Percentiles rank a stretch among this genome's conserved stretches.
These are phyloP conservation scores for Helicoverpa zea DNA, from an alignment of 1,140 invertebrate species.

Conservation along the genomic window DNA sequence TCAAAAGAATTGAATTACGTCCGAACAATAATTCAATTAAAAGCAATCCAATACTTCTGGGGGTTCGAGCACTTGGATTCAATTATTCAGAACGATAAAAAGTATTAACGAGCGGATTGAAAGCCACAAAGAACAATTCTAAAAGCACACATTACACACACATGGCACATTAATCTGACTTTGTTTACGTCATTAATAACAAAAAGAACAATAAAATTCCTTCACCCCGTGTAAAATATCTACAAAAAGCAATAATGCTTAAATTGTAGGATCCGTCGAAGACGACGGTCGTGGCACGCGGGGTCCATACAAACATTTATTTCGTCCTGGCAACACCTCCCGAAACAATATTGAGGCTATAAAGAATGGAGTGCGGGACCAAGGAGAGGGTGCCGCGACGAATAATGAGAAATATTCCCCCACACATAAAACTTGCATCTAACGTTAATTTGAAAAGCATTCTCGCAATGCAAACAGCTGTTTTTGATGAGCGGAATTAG, in stretches of 20 bases:
- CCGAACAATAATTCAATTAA: slow-evolving; percentile 41
- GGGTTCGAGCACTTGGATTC: slow-evolving; percentile 27
- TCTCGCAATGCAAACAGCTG: slow-evolving; percentile 5
- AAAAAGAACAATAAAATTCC: slow-evolving; percentile 61
- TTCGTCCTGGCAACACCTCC: slow-evolving; percentile 62
- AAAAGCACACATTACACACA: slow-evolving; percentile 21
- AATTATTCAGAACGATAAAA: slow-evolving; percentile 38
- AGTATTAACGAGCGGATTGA: slow-evolving; percentile 23
- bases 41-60: slow-evolving; percentile 27
- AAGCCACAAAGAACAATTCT: slow-evolving; percentile 20
- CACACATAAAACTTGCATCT: slow-evolving; percentile 64
- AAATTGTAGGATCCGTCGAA: slow-evolving; percentile 56
- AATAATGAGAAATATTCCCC: slow-evolving; percentile 70
- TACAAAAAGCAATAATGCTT: slow-evolving; percentile 69
- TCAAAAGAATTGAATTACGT: slow-evolving; percentile 34
- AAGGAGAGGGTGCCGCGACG: slow-evolving; percentile 60
- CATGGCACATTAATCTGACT: slow-evolving; percentile 14
- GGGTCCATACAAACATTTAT: slow-evolving; percentile 71
- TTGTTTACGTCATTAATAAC: slow-evolving; percentile 62
- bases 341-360: slow-evolving; percentile 74
- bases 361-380: slow-evolving; percentile 62
- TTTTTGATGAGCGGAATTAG: slow-evolving; percentile 19
- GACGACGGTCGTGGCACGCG: slow-evolving; percentile 53
- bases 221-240: slow-evolving; percentile 63
- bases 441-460: slow-evolving; percentile 45